Percentiles rank a stretch among this genome's conserved stretches.
Conservation (phyloP, 2,113 vertebrate species). For the Stegostoma tigrinum region DNA sequence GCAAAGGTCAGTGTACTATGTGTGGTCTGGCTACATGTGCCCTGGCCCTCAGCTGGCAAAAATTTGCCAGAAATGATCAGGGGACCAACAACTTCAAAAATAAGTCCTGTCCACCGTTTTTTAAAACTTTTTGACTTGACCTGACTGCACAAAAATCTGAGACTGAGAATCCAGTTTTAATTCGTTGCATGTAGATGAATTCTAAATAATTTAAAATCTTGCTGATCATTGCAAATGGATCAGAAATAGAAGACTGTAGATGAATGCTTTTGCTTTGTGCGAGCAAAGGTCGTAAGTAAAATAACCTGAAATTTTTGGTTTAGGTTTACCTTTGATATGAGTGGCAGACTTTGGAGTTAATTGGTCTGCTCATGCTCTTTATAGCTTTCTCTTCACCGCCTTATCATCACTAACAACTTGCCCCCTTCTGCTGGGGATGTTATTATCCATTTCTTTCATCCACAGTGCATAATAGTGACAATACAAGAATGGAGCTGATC, state of each 20-base stretch:
- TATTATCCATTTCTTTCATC: constrained; percentile 38
- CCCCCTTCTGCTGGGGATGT: neutral
- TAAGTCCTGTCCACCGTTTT: too few species aligned
- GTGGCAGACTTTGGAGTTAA: neutral
- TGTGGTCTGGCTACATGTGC: too few species aligned
- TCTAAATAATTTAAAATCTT: neutral
- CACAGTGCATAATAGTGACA: constrained; percentile 83
- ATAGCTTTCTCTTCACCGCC: neutral
- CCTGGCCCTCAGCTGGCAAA: too few species aligned
- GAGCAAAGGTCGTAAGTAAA: neutral
- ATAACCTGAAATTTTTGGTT: neutral
- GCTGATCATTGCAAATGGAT: neutral
- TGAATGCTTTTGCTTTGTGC: neutral
- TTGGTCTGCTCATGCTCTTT: neutral
- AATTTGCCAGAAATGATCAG: too few species aligned
- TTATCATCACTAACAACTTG: neutral
- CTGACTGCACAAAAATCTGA: too few species aligned
- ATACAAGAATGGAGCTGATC: constrained; percentile 83
- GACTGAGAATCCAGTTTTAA: neutral
- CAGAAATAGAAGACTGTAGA: neutral
- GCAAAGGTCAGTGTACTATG: too few species aligned
- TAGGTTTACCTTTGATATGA: neutral
- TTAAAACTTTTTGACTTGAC: too few species aligned
- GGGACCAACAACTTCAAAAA: too few species aligned
- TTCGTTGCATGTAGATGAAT: neutral